Evolutionary conservation across 2,888 invertebrate genomes (phyloP), one percentile per base, ranked within the genome.

Genomic region (Pseudococcus longispinus): DNA sequence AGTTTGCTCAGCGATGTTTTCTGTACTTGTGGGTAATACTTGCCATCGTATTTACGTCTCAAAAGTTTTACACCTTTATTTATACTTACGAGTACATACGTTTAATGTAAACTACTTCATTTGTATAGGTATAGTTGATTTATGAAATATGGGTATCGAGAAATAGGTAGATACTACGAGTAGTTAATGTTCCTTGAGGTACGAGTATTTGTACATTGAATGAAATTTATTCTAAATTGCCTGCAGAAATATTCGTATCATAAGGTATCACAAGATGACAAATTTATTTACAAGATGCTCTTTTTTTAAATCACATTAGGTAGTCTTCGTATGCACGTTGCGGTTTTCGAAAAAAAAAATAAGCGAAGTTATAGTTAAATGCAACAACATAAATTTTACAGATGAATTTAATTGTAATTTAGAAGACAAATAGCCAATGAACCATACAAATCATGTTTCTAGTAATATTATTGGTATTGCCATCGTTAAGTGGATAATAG

Each of bases 171-270:
- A 32, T 74, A 74, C 74, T 80, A 15, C n/a, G n/a, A n/a, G n/a
- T 32, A 37, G 77, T 80, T 42, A 80, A 80, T 8, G 42, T 80
- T 80, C 42, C 20, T 42, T 42, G 42, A 26, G n/a, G n/a, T n/a
- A n/a, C n/a, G n/a, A 18, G 32, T 80, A 80, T 42, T 80, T 80
- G 77, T 80, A 6, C 77, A 80, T 42, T 42, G 77, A 42, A 80
- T 37, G 42, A 80, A 80, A 80, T 80, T 80, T 80, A 80, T 80
- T 80, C 20, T 80, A n/a, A 42, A 42, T 80, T n/a, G 42, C 77
- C 42, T n/a, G 77, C 9, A 18, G 77, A 20, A 70, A 23, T 77
- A 37, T 77, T 11, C 70, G n/a, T 26, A 37, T 29, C 23, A 37
- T 37, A n/a, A 32, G n/a, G 77, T 26, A 26, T 26, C 3, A 23